Conservation (phyloP, 1,140 invertebrate species). For the Drosophila melanica region DNA sequence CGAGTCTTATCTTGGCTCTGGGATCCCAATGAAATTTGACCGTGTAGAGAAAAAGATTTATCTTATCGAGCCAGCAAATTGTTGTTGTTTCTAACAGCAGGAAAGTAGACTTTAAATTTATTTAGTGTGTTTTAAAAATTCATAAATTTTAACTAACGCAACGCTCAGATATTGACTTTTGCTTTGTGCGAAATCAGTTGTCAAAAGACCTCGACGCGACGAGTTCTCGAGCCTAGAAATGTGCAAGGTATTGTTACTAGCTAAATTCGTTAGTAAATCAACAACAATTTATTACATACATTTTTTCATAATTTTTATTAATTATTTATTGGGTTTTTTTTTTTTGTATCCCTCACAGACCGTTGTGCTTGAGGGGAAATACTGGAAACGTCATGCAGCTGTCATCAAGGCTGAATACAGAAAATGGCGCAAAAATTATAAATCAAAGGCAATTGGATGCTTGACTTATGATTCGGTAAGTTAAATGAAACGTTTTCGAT, state of each 20-base stretch:
- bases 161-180: constrained; percentile 35
- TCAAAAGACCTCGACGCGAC: background rate
- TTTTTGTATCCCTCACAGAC: constrained; percentile 36
- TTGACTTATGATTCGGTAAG: constrained; percentile 91
- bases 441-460: constrained; percentile 91
- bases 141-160: constrained; percentile 26
- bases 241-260: constrained; percentile 23
- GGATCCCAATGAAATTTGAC: background rate
- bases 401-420: constrained; percentile 99
- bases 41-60: constrained; percentile 37
- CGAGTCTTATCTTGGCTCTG: constrained; percentile 24
- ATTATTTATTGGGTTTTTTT: background rate
- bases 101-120: constrained; percentile 2
- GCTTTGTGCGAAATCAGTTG: constrained; percentile 36
- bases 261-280: background rate
- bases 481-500: constrained; percentile 17
- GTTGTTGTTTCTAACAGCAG: constrained; percentile 9
- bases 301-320: background rate
- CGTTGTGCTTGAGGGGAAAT: constrained; percentile 87
- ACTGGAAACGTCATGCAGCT: constrained; percentile 98
- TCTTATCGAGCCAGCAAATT: constrained; percentile 50
- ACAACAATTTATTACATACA: background rate
- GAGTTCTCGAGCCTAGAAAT: constrained; percentile 2
- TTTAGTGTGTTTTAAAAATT: constrained; percentile 23
- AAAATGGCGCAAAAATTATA: constrained; percentile 99